Percentiles rank a stretch among this genome's conserved stretches.
Evolutionary conservation across 2,888 invertebrate genomes (phyloP).

Genomic region (Pollenia amentaria): DNA sequence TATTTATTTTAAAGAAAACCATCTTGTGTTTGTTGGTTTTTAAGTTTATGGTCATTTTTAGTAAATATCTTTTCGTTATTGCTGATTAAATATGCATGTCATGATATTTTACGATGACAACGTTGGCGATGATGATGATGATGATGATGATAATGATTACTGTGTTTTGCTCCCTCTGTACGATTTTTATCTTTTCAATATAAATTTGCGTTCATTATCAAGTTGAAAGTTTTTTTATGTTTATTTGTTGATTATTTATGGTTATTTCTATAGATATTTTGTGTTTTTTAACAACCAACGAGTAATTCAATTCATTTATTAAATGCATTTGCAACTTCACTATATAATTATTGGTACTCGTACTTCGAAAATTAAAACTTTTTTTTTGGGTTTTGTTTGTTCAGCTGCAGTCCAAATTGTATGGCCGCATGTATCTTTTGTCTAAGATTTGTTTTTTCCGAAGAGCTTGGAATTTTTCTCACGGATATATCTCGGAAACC

Average conservation of each 20-base stretch:
- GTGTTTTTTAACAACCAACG: background rate
- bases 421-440: too few species aligned
- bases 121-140: background rate
- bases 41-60: conserved; percentile 49
- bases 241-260: conserved; percentile 23
- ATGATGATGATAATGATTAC: background rate
- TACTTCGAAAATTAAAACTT: background rate
- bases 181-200: background rate
- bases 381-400: background rate
- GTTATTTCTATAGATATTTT: conserved; percentile 21
- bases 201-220: conserved; percentile 13
- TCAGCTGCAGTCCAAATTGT: too few species aligned
- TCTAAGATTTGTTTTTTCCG: too few species aligned
- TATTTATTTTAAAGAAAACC: conserved; percentile 17
- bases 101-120: conserved; percentile 45
- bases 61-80: conserved; percentile 2
- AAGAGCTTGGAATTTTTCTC: too few species aligned
- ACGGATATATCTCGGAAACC: too few species aligned
- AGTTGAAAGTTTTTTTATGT: conserved; percentile 4
- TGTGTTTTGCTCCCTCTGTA: background rate
- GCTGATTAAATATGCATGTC: conserved; percentile 36
- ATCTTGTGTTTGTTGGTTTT: conserved; percentile 13
- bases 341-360: conserved; percentile 14
- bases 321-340: conserved; percentile 17
- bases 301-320: conserved; percentile 4